phyloP scores from a whole-genome alignment of 2,113 vertebrate genomes.

The Rostratula benghalensis region DNA sequence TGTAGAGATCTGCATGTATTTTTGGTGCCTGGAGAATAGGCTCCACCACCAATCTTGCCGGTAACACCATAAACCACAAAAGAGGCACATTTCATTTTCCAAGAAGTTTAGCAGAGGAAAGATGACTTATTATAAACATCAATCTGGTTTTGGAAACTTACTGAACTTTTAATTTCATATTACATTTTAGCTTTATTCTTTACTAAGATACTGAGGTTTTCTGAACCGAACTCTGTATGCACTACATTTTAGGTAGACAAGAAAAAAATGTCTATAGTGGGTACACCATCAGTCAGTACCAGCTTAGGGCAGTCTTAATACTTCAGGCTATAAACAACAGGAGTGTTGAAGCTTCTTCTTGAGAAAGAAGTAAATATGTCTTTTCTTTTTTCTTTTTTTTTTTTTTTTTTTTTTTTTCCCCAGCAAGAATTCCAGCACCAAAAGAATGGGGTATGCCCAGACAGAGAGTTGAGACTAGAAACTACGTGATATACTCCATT shows the following conservation, averaged over 20 bases:
- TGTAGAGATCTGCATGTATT: constrained; percentile 27
- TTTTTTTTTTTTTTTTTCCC: too few species aligned
- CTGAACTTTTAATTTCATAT: constrained; percentile 17
- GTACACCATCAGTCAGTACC: background rate
- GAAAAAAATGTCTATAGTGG: background rate
- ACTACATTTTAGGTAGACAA: background rate
- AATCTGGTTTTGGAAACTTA: constrained; percentile 36
- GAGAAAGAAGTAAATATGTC: background rate
- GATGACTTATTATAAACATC: constrained; percentile 24
- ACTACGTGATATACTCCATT: background rate
- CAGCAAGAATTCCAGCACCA: background rate
- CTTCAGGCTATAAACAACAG: background rate
- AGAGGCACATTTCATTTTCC: constrained; percentile 42
- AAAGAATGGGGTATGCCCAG: background rate
- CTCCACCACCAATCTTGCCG: background rate
- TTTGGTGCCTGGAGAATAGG: constrained; percentile 4
- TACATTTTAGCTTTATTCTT: constrained; percentile 25
- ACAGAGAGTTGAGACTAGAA: background rate
- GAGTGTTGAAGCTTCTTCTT: background rate
- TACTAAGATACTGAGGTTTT: constrained; percentile 23
- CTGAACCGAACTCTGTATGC: background rate
- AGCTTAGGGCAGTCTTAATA: background rate
- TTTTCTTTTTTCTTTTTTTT: background rate
- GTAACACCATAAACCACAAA: constrained; percentile 57
- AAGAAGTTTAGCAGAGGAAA: constrained; percentile 8